Conservation (phyloP, 2,113 vertebrate species). For the Anoplopoma fimbria region DNA sequence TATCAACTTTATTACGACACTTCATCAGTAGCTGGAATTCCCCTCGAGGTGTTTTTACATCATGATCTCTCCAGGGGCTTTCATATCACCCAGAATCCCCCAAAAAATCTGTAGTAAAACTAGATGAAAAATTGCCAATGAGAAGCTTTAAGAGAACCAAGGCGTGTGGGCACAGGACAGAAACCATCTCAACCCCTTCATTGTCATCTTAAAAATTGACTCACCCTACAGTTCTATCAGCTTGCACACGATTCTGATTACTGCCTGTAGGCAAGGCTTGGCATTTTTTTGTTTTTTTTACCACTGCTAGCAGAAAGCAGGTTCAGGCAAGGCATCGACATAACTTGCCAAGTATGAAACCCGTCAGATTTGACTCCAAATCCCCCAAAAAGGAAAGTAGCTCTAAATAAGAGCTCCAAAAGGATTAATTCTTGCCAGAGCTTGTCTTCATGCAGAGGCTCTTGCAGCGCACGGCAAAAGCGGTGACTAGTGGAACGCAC, state of each 20-base stretch:
- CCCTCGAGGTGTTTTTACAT: not conserved
- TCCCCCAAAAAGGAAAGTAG: conserved; percentile 24
- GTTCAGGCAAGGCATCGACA: conserved; percentile 55
- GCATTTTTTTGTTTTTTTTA: conserved; percentile 5
- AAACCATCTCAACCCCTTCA: not conserved
- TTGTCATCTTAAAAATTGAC: conserved; percentile 22
- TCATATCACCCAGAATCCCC: not conserved
- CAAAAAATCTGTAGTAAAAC: not conserved
- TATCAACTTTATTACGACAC: not conserved
- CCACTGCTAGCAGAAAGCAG: conserved; percentile 53
- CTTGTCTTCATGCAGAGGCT: conserved; percentile 34
- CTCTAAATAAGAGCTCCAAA: conserved; percentile 9
- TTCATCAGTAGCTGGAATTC: conserved; percentile 1
- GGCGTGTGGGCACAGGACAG: not conserved
- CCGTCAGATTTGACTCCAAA: conserved; percentile 34
- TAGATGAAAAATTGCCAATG: not conserved
- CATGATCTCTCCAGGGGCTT: not conserved
- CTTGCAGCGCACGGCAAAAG: not conserved
- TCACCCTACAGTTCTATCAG: conserved; percentile 35
- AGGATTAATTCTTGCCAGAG: conserved; percentile 44
- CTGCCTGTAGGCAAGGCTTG: conserved; percentile 58
- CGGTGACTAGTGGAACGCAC: not conserved
- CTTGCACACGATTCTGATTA: conserved; percentile 10
- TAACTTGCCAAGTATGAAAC: conserved; percentile 47
- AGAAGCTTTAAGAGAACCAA: not conserved